Evolutionary conservation across 2,797 vertebrate genomes (phyloP).

Genomic region (Etheostoma perlongum): DNA sequence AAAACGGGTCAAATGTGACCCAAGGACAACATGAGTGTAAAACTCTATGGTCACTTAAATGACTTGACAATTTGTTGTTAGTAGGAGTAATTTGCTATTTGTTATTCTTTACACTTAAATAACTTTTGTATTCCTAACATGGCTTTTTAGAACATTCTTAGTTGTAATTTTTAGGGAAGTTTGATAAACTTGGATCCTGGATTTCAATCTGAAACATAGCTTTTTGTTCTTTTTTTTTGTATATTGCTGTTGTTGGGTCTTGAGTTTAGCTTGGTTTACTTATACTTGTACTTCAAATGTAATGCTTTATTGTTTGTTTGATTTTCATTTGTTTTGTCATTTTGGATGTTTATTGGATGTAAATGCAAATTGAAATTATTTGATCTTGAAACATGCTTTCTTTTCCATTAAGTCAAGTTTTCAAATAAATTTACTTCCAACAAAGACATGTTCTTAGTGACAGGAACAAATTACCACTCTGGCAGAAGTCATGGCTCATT

Average conservation of each 20-base stretch:
- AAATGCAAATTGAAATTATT: neutral
- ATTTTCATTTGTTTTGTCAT: neutral
- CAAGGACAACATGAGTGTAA: neutral
- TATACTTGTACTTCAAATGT: neutral
- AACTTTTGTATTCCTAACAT: neutral
- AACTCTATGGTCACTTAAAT: neutral
- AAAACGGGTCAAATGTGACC: no score
- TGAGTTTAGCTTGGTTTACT: neutral
- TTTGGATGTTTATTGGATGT: neutral
- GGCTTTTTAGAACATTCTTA: neutral
- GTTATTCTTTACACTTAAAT: no score
- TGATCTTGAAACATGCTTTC: neutral
- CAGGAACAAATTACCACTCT: conserved; percentile 53
- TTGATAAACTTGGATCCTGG: neutral
- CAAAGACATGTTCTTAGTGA: conserved; percentile 21
- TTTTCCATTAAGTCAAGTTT: neutral
- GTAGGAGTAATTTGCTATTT: neutral
- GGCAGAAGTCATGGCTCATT: conserved; percentile 64
- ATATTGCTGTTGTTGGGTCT: neutral
- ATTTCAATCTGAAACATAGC: conserved; percentile 1
- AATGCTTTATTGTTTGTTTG: neutral
- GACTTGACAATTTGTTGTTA: neutral
- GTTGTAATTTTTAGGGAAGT: neutral
- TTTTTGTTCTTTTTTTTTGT: neutral
- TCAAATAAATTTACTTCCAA: conserved; percentile 9